These are phyloP conservation scores for Nephila pilipes DNA, from an alignment of 1,140 invertebrate species.

Conservation along the genomic window DNA sequence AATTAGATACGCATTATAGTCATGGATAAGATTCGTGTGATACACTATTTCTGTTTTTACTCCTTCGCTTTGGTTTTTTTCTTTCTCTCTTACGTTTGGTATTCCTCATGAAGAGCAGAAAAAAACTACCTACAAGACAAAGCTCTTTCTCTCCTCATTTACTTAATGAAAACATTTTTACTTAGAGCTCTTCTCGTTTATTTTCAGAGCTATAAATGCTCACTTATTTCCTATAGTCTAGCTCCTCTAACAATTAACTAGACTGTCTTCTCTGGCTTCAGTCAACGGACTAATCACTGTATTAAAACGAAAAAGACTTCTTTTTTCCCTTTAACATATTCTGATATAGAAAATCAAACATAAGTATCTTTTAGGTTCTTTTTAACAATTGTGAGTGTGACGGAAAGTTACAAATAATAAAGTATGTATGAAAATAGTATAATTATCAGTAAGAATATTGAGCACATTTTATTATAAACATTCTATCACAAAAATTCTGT, in stretches of 20 bases:
- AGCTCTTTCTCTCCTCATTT: constrained; percentile 51
- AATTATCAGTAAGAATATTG: no score
- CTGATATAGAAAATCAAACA: not conserved
- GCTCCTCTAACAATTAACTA: constrained; percentile 13
- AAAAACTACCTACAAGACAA: constrained; percentile 4
- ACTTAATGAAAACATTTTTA: constrained; percentile 41
- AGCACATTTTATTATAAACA: no score
- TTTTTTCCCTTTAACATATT: not conserved
- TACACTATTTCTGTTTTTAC: no score
- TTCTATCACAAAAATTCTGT: no score
- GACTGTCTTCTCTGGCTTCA: not conserved
- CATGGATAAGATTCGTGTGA: no score
- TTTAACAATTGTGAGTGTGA: not conserved
- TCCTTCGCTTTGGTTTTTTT: no score
- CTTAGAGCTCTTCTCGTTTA: not conserved
- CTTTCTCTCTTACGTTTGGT: no score
- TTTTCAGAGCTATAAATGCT: constrained; percentile 10
- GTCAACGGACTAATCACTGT: constrained; percentile 2
- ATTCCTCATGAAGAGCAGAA: no score
- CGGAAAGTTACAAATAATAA: no score
- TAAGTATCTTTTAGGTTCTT: not conserved
- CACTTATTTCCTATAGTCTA: not conserved
- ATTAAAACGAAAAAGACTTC: not conserved
- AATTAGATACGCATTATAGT: no score
- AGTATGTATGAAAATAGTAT: no score